phyloP scores from a whole-genome alignment of 2,797 vertebrate species.

The Jordanella pulchra region DNA sequence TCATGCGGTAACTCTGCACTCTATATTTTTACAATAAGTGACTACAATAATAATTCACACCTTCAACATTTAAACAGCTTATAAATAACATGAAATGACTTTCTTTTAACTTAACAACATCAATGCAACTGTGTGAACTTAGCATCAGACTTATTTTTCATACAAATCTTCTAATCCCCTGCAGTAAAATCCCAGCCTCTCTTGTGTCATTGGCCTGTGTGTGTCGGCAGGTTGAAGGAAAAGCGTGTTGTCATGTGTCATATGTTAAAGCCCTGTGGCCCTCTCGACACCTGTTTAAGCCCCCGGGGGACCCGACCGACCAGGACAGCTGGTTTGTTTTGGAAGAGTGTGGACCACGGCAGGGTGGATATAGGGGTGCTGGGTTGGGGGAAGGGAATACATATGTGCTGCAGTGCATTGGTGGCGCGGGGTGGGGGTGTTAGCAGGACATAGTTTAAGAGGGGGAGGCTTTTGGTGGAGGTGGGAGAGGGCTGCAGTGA shows the following conservation, averaged over 20 bases:
- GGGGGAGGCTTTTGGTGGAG: conserved; percentile 20
- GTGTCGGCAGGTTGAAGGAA: conserved; percentile 62
- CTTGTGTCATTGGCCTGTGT: conserved; percentile 20
- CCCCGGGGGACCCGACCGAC: conserved; percentile 67
- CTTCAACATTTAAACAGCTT: background rate
- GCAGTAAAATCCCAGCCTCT: conserved; percentile 47
- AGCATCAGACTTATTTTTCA: conserved; percentile 44
- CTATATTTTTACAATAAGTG: conserved; percentile 55
- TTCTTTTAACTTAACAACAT: background rate
- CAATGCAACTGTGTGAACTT: background rate
- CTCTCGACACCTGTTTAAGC: conserved; percentile 78
- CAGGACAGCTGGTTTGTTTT: conserved; percentile 81
- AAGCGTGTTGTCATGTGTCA: conserved; percentile 69
- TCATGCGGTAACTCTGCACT: conserved; percentile 59
- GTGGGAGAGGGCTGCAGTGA: conserved; percentile 49
- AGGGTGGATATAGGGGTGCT: conserved; percentile 60
- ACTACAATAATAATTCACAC: conserved; percentile 17
- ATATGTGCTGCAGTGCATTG: conserved; percentile 71
- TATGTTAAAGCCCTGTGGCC: conserved; percentile 57
- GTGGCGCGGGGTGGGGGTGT: conserved; percentile 33
- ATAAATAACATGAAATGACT: background rate
- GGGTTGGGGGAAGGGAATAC: conserved; percentile 72
- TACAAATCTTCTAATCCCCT: conserved; percentile 41
- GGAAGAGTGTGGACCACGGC: conserved; percentile 63
- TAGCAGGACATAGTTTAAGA: conserved; percentile 33